phyloP scores from a whole-genome alignment of 2,888 invertebrate genomes.

The Lumbricus terrestris region DNA sequence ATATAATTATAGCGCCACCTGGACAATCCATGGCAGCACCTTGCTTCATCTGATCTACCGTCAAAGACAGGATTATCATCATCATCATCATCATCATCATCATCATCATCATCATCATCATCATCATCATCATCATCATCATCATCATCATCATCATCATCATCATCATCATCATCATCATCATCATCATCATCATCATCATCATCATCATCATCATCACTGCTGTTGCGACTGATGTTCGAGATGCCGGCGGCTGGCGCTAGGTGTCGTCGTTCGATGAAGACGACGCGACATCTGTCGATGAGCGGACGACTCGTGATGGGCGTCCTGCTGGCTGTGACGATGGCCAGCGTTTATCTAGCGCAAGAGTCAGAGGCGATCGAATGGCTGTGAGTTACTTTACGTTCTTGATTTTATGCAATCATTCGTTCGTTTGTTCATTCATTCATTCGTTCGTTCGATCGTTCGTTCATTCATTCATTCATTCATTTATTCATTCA shows the following conservation, averaged over 20 bases:
- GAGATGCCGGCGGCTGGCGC: not conserved
- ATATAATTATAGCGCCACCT: too few relatives aligned
- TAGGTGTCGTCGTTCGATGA: not conserved
- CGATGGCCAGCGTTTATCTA: not conserved
- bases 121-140: too few relatives aligned
- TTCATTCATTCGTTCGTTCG: too few relatives aligned
- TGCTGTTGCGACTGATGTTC: not conserved
- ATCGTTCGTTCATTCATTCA: too few relatives aligned
- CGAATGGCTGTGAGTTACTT: not conserved
- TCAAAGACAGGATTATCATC: not conserved
- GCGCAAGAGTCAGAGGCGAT: not conserved
- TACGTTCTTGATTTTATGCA: not conserved
- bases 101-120: too few relatives aligned
- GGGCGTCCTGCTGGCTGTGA: not conserved
- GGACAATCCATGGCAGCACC: too few relatives aligned
- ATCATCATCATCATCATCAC: too few relatives aligned
- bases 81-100: too few relatives aligned
- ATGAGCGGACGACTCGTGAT: not conserved
- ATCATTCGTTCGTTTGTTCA: too few relatives aligned
- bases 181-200: too few relatives aligned
- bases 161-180: not conserved
- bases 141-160: too few relatives aligned
- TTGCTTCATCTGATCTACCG: not conserved
- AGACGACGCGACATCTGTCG: not conserved
- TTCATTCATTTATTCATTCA: too few relatives aligned